Base-by-base conservation (phyloP, 2,797 vertebrate genomes). In the Limosa lapponica region DNA sequence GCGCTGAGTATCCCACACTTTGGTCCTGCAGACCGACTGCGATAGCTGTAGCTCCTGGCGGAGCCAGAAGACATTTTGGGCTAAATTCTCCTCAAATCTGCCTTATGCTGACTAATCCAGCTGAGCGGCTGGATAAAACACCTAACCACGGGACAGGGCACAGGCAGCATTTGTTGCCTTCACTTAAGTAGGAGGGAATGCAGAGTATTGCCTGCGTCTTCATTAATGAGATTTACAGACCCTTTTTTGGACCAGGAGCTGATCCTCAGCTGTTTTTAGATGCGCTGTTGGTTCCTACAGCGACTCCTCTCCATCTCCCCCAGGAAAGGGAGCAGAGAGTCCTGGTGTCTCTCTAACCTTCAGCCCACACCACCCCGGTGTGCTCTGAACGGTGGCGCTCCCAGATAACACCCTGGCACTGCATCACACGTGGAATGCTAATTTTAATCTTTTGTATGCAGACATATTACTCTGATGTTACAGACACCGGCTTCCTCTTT, bases 361-460 rank as follows among this genome's bases (percentile, higher is more conserved):
- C 80, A 54, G 48, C 1, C 28, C 25, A 10, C 32, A 7, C 23
- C 48, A 19, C 14, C 36, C 18, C 0, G 1, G 18, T 5, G 49
- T 5, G 17, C 27, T 48, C 13, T 1, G 51, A 11, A 11, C 0
- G 8, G 51, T 20, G 49, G 51, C 20, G 46, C 43, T 83, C 41
- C 88, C 77, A 57, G 59, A 19, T 5, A 61, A 10, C 20, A 7
- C 43, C 65, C 44, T 3, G 2, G 32, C 5, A 5, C 70, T 32
- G 37, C 62, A 69, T 2, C 78, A 3, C 19, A 6, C 0, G 0
- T 6, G 39, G 64, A 92, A 87, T 24, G 82, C 48, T 54, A 1
- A 74, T 58, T 55, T 51, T 30, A 9, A 78, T 49, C 71, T 54
- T 78, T 6, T 51, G n/a, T 19, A 59, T 30, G 87, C 89, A 91